phyloP scores from a whole-genome alignment of 2,888 invertebrate genomes.

The Drosophila austrosaltans region DNA sequence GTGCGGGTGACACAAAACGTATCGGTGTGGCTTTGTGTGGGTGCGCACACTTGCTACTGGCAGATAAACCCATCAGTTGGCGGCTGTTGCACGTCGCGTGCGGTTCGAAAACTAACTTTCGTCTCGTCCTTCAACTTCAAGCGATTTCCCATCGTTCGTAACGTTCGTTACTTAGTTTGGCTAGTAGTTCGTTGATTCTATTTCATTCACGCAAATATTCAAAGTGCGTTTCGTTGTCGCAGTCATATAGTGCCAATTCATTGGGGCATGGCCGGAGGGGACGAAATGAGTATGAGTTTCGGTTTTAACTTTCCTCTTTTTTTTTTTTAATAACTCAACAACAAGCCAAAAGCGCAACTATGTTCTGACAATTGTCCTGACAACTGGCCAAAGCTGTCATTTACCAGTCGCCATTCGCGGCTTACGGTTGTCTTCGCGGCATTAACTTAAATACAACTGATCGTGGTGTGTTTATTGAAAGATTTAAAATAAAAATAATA shows the following conservation, averaged over 20 bases:
- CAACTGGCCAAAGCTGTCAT: conserved; percentile 48
- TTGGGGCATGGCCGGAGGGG: background rate
- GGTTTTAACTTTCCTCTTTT: conserved; percentile 24
- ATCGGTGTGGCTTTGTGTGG: conserved; percentile 36
- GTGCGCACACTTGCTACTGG: conserved; percentile 42
- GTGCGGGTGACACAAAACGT: conserved; percentile 2
- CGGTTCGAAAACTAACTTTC: conserved; percentile 47
- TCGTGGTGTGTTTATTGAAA: background rate
- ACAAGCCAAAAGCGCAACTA: conserved; percentile 39
- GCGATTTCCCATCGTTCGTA: conserved; percentile 33
- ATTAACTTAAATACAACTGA: background rate
- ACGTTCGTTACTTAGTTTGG: conserved; percentile 18
- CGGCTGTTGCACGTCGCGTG: conserved; percentile 79
- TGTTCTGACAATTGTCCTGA: conserved; percentile 35
- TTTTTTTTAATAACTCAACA: conserved; percentile 45
- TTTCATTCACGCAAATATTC: conserved; percentile 41
- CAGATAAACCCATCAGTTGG: conserved; percentile 72
- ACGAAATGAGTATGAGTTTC: background rate
- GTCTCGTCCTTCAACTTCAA: conserved; percentile 2
- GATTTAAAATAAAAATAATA: background rate
- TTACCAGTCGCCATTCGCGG: conserved; percentile 55
- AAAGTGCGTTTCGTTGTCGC: conserved; percentile 52
- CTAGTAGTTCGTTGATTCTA: background rate
- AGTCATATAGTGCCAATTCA: conserved; percentile 20
- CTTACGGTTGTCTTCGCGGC: conserved; percentile 52